phyloP scores from a whole-genome alignment of 2,888 invertebrate genomes.

The Ischnura elegans region DNA sequence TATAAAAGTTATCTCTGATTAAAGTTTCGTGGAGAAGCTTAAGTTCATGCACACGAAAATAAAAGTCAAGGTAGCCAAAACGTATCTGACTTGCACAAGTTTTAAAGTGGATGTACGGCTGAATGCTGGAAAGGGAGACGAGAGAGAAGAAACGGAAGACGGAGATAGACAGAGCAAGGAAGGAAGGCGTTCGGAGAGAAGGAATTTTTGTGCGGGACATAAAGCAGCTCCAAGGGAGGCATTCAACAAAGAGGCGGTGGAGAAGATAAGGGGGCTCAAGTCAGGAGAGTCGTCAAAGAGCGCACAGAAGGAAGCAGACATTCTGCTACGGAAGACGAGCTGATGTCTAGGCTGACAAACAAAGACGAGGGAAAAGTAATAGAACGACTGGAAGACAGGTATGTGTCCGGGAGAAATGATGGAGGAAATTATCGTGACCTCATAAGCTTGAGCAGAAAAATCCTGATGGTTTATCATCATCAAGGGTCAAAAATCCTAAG shows the following conservation, averaged over 20 bases:
- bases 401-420: not conserved
- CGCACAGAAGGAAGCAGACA: not conserved
- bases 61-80: no score
- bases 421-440: not conserved
- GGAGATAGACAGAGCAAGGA: no score
- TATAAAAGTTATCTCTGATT: no score
- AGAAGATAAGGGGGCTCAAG: not conserved
- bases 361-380: slow-evolving; percentile 22
- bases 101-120: no score
- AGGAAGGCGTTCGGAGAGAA: not conserved
- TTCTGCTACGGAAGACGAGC: not conserved
- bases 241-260: not conserved
- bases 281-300: not conserved
- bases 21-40: no score
- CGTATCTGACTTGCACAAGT: no score
- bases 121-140: not conserved
- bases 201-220: not conserved
- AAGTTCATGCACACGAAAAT: no score
- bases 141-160: not conserved
- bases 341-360: not conserved
- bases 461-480: no score
- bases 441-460: no score
- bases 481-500: no score
- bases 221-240: not conserved
- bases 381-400: not conserved